A percentile compares a stretch with the other conserved stretches of the same genome.
phyloP scores from a whole-genome alignment of 2,113 vertebrate genomes.

The Pimephales promelas region DNA sequence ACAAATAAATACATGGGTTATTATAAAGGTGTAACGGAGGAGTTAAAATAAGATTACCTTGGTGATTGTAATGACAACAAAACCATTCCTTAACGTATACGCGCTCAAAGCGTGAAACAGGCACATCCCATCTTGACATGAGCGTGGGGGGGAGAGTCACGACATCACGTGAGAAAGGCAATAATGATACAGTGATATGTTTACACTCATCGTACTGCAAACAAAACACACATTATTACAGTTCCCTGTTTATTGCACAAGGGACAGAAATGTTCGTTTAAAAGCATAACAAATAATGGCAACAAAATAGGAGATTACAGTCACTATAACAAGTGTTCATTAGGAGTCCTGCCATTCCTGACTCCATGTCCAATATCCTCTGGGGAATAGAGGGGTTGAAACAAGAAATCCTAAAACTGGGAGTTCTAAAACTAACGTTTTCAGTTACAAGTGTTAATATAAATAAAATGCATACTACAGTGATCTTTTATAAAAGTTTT shows the following conservation, averaged over 20 bases:
- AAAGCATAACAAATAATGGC: slow-evolving; percentile 51
- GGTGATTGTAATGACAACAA: slow-evolving; percentile 56
- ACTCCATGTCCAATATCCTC: slow-evolving; percentile 49
- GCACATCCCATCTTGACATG: slow-evolving; percentile 49
- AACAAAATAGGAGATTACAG: slow-evolving; percentile 45
- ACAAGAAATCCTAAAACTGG: slow-evolving; percentile 67
- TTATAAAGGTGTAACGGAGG: slow-evolving; percentile 53
- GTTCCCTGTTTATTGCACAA: slow-evolving; percentile 58
- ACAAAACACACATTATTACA: slow-evolving; percentile 56
- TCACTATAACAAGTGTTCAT: slow-evolving; percentile 60
- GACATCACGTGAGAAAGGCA: slow-evolving; percentile 60
- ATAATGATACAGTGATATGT: slow-evolving; percentile 60
- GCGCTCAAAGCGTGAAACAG: slow-evolving; percentile 54
- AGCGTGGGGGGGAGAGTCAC: slow-evolving; percentile 53
- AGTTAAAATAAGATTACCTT: slow-evolving; percentile 50
- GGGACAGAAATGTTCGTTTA: slow-evolving; percentile 44
- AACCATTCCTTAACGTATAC: slow-evolving; percentile 58
- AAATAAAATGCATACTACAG: slow-evolving; percentile 77
- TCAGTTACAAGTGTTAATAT: slow-evolving; percentile 75
- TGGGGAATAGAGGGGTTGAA: slow-evolving; percentile 31
- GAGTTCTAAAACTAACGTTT: slow-evolving; percentile 74
- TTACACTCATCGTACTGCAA: slow-evolving; percentile 59
- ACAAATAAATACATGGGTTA: slow-evolving; percentile 75
- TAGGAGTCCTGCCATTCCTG: slow-evolving; percentile 53
- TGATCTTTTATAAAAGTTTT: slow-evolving; percentile 68